Evolutionary conservation across 2,888 invertebrate species (phyloP).

Genomic region (Eupithecia subumbrata): DNA sequence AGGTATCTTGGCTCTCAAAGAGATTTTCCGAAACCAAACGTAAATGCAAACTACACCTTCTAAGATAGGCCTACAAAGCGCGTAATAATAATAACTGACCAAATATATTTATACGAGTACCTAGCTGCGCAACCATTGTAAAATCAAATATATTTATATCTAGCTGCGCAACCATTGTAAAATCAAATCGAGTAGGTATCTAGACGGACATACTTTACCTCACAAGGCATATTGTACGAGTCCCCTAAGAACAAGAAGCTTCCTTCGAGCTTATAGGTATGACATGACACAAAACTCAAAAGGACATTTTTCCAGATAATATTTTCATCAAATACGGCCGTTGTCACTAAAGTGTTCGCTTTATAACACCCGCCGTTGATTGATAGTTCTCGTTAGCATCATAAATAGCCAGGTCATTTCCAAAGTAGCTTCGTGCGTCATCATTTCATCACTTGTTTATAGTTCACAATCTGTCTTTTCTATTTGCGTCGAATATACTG

Average conservation of each 20-base stretch:
- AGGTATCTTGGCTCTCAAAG: background rate
- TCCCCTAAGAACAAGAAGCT: too few relatives aligned
- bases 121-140: background rate
- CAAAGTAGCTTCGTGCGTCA: conserved; percentile 23
- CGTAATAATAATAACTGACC: background rate
- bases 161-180: background rate
- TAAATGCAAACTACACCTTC: background rate
- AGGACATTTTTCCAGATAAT: too few relatives aligned
- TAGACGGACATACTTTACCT: background rate
- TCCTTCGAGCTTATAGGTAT: background rate
- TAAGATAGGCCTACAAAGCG: background rate
- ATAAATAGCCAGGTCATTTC: conserved; percentile 20
- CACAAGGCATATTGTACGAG: background rate
- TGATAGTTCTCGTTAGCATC: background rate
- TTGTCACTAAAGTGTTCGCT: background rate
- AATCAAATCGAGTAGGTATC: background rate
- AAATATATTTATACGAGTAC: background rate
- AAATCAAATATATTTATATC: background rate
- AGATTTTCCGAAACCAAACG: background rate
- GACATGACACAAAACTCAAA: background rate
- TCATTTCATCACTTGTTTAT: conserved; percentile 11
- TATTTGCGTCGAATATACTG: conserved; percentile 5
- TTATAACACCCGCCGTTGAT: background rate
- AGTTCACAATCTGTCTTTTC: conserved; percentile 13
- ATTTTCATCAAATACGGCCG: background rate